phyloP scores from a whole-genome alignment of 2,797 vertebrate species.

The Decapterus maruadsi region DNA sequence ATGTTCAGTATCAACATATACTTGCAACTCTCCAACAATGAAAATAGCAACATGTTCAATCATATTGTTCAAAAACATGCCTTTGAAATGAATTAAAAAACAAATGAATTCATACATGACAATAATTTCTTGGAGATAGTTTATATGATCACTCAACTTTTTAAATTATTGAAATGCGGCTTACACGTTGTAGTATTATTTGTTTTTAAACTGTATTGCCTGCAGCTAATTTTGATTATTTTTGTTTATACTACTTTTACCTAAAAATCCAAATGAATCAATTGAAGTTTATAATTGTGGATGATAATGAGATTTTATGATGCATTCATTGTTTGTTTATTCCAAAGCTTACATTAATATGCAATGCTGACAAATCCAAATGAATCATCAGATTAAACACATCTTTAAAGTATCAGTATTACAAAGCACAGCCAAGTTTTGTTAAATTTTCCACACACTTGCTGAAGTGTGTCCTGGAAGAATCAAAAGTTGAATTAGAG shows the following conservation, averaged over 20 bases:
- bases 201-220: neutral
- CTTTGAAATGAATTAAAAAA: no score
- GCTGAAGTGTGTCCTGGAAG: neutral
- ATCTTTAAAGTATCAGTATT: neutral
- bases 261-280: neutral
- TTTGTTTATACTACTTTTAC: neutral
- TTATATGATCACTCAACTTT: neutral
- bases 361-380: neutral
- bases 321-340: neutral
- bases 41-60: no score
- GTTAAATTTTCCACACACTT: neutral
- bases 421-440: neutral
- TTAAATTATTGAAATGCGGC: neutral
- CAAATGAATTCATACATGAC: no score
- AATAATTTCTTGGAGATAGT: no score
- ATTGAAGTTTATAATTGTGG: neutral
- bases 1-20: neutral
- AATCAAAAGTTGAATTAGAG: neutral
- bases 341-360: neutral
- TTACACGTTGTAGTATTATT: neutral
- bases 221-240: neutral
- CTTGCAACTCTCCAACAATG: neutral
- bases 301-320: neutral
- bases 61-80: no score
- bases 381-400: neutral